Evolutionary conservation across 2,888 invertebrate genomes (phyloP), one percentile per base, ranked within the genome.

Genomic region (Drosophila recens): DNA sequence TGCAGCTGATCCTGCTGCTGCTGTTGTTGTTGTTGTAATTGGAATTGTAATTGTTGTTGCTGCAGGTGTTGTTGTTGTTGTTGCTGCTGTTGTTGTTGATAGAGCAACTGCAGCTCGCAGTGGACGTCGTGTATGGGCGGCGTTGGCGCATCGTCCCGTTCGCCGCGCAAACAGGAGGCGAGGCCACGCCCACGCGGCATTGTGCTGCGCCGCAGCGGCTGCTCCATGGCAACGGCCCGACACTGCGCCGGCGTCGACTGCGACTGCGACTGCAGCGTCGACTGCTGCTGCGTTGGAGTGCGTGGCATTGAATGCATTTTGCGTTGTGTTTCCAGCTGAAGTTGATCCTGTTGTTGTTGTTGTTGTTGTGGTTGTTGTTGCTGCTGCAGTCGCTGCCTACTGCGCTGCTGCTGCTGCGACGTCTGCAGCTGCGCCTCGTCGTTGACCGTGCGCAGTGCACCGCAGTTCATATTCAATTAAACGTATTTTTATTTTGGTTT

Each of bases 121-220:
- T 75, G 74, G 11, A 87, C 72, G 42, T 88, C 84, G n/a, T 86
- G 85, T 1, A 88, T 72, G 69, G 88, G 88, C 54, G 85, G 85
- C 8, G 86, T 86, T 33, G 89, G 86, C 2, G 87, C 87, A 61
- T 93, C 93, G 79, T 92, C 92, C 56, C 92, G 91, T 84, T 93
- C 93, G 58, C 93, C 93, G 46, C 93, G 90, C 71, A 93, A 77
- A 80, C 93, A 93, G 61, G 93, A 93, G 57, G 92, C 87, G 59
- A 93, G 80, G 62, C 93, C 92, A 62, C 92, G 89, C 51, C 93
- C 91, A 61, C 93, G 90, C 15, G 92, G 93, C 71, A 92, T 91
- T 34, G 92, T 91, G 67, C 93, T 90, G 48, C 91, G 89, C 52
- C 90, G 87, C 52, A 90, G 56, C 9, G 91, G 90, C 71, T 89